Base-by-base conservation (phyloP, 1,140 invertebrate species). In the Calliphora vicina region DNA sequence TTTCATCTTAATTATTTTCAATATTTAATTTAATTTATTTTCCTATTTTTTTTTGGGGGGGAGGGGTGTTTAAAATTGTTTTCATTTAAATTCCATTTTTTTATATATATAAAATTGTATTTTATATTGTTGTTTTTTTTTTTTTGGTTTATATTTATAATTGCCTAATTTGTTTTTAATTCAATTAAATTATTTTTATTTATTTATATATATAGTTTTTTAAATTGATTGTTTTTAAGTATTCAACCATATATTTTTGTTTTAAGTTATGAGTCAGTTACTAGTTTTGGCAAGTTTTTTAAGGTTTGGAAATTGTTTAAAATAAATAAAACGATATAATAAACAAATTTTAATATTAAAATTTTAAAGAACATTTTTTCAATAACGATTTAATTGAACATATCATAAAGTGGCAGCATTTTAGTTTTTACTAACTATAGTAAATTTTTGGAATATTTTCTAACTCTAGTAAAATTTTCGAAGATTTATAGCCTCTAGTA, bases 111-210 rank as follows among this genome's bases (percentile, higher is more conserved):
- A 67, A 67, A 61, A 67, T 67, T 67, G 4, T 3, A 67, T 67
- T 67, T 23, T 67, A 23, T 67, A 23, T 23, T 2, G 1, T 42
- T n/a, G 43, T 73, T 10, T 80, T 23, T 2, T 4, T 4, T 35
- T 35, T 35, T 35, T 82, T 67, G 67, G 73, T 50, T 25, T 73
- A 26, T 73, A 73, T 73, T 29, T 74, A 17, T 74, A 67, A 67
- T 67, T 67, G 61, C 61, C 61, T 67, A 67, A 67, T 67, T 67
- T 67, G 50, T 57, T 57, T 57, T 57, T 50, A 50, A 50, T 50
- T 57, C n/a, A 17, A 17, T 35, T 57, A 17, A 57, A 10, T 57
- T 57, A 57, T 10, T 57, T 57, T 57, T 57, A 17, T 57, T 2
- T 0, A 57, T 57, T 5, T 57, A 15, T 17, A 57, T n/a, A n/a